Evolutionary conservation across 92 coral and sea anemone genomes (phyloP).

Genomic region (Porites lobata): DNA sequence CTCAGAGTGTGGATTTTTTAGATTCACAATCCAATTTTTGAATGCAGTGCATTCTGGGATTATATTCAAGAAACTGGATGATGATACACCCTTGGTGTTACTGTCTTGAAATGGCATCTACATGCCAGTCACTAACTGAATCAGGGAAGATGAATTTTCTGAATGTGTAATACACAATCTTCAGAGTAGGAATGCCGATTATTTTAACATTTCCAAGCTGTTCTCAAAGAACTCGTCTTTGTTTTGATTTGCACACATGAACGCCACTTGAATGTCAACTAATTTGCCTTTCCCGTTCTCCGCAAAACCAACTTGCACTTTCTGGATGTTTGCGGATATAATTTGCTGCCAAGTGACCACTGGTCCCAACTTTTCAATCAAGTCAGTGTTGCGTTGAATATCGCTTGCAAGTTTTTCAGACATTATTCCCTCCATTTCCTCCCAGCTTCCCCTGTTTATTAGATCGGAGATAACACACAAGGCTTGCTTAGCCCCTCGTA

Average conservation of each 20-base stretch:
- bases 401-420: conserved; percentile 1
- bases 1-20: too few relatives aligned
- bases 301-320: conserved; percentile 12
- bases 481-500: conserved; percentile 94
- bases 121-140: conserved; percentile 31
- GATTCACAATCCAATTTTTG: too few relatives aligned
- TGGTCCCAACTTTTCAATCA: not conserved
- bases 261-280: conserved; percentile 38
- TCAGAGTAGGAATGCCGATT: conserved; percentile 53
- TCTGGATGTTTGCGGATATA: conserved; percentile 30
- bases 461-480: conserved; percentile 79
- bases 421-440: conserved; percentile 52
- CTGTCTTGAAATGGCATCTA: not conserved
- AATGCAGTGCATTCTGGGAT: too few relatives aligned
- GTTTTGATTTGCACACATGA: conserved; percentile 20
- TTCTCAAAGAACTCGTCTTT: conserved; percentile 26
- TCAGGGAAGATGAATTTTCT: conserved; percentile 68
- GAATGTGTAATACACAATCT: conserved; percentile 69
- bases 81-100: not conserved
- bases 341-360: conserved; percentile 21
- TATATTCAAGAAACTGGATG: too few relatives aligned
- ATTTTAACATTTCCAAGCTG: conserved; percentile 82
- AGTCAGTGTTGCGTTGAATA: not conserved
- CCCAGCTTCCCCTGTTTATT: conserved; percentile 64
- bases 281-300: conserved; percentile 21